These are phyloP conservation scores for Pseudomugil tenellus DNA, from an alignment of 2,797 vertebrate species.

Conservation along the genomic window DNA sequence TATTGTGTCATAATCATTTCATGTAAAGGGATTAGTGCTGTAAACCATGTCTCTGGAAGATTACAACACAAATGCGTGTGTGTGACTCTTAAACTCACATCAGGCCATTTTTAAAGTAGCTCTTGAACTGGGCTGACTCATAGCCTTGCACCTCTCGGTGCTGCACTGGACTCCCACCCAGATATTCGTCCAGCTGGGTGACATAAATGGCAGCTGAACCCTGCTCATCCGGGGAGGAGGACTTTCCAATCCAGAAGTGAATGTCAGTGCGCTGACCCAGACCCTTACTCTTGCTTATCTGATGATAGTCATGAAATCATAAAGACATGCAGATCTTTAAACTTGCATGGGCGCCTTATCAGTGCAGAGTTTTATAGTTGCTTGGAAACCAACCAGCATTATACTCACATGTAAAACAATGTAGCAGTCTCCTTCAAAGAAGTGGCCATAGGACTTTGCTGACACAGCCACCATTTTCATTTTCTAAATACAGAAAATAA, in stretches of 20 bases:
- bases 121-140: conserved; percentile 87
- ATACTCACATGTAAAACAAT: conserved; percentile 88
- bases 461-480: conserved; percentile 89
- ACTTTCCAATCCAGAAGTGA: conserved; percentile 91
- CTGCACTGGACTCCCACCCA: conserved; percentile 87
- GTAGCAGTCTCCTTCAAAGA: conserved; percentile 94
- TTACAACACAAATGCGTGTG: conserved; percentile 36
- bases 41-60: conserved; percentile 46
- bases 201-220: conserved; percentile 87
- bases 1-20: conserved; percentile 55
- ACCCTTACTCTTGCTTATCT: conserved; percentile 68
- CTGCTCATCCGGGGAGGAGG: conserved; percentile 90
- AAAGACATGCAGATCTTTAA: not conserved
- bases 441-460: conserved; percentile 86
- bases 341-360: not conserved
- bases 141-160: conserved; percentile 88
- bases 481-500: conserved; percentile 76
- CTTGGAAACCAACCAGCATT: conserved; percentile 25
- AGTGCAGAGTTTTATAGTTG: not conserved
- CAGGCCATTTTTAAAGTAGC: conserved; percentile 90
- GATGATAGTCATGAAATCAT: conserved; percentile 9
- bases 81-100: conserved; percentile 82
- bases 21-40: conserved; percentile 46
- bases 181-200: conserved; percentile 85
- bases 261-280: conserved; percentile 76